phyloP scores from a whole-genome alignment of 2,113 vertebrate genomes.

The Coreoperca whiteheadi region DNA sequence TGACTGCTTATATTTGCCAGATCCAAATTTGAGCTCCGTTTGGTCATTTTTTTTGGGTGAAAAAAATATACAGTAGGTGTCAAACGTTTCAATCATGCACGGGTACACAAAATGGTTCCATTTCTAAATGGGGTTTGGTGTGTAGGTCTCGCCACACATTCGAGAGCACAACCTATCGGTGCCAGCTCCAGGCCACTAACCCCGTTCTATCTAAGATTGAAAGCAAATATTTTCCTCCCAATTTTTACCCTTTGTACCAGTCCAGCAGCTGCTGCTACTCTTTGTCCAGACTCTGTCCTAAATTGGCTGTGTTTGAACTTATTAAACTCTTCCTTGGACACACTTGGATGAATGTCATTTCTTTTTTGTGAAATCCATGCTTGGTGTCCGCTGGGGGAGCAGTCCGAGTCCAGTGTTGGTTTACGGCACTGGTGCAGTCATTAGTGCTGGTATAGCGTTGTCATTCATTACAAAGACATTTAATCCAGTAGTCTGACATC shows the following conservation, averaged over 20 bases:
- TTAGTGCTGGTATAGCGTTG: conserved; percentile 1
- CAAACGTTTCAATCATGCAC: background rate
- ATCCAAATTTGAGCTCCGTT: background rate
- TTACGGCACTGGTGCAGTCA: background rate
- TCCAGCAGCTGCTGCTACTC: background rate
- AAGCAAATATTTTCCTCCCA: background rate
- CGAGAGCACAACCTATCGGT: too few species aligned
- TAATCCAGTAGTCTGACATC: conserved; percentile 2
- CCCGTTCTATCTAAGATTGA: background rate
- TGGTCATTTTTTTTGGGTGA: background rate
- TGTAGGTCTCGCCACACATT: background rate
- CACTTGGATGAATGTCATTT: background rate
- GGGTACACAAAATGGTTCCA: background rate
- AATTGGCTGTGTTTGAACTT: background rate
- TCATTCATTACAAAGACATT: conserved; percentile 3
- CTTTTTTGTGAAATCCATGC: background rate
- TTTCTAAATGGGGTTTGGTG: conserved; percentile 10
- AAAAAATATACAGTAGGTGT: background rate
- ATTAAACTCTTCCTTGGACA: background rate
- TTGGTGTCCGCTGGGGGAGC: background rate
- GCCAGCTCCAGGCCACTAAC: background rate
- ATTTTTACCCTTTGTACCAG: background rate
- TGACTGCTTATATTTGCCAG: too few species aligned
- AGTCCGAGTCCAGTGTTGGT: background rate
- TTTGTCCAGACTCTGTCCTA: background rate